These are phyloP conservation scores for Eudyptes chrysolophus DNA, from an alignment of 2,113 vertebrate genomes.

Conservation along the genomic window DNA sequence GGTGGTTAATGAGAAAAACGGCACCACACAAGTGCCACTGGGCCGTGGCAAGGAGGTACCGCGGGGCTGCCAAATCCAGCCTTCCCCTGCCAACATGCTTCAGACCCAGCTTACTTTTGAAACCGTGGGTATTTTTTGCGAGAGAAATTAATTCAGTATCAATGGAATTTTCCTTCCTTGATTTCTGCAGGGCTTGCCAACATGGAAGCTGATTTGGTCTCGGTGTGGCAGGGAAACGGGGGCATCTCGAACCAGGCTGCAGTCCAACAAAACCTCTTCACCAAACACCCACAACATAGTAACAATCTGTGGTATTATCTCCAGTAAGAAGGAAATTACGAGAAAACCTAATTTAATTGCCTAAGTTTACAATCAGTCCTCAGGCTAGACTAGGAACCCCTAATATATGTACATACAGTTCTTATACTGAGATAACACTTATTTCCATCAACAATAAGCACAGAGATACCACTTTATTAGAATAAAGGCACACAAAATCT, in stretches of 20 bases:
- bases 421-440: not conserved
- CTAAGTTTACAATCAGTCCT: not conserved
- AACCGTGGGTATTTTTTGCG: rapidly evolving
- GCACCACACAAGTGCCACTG: not conserved
- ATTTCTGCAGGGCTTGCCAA: not conserved
- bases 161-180: not conserved
- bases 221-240: not conserved
- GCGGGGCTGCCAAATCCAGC: not conserved
- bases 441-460: not conserved
- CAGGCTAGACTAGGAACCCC: not conserved
- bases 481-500: not conserved
- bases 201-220: rapidly evolving
- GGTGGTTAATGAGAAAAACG: not conserved
- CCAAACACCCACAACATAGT: not conserved
- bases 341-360: not conserved
- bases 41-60: not conserved
- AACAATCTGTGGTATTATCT: not conserved
- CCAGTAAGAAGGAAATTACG: not conserved
- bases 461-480: not conserved
- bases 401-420: not conserved
- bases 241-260: not conserved
- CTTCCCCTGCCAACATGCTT: not conserved
- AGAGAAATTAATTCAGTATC: not conserved
- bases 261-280: not conserved
- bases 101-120: not conserved